Base-by-base conservation (phyloP, 2,113 vertebrate species). In the Sylvietta virens region DNA sequence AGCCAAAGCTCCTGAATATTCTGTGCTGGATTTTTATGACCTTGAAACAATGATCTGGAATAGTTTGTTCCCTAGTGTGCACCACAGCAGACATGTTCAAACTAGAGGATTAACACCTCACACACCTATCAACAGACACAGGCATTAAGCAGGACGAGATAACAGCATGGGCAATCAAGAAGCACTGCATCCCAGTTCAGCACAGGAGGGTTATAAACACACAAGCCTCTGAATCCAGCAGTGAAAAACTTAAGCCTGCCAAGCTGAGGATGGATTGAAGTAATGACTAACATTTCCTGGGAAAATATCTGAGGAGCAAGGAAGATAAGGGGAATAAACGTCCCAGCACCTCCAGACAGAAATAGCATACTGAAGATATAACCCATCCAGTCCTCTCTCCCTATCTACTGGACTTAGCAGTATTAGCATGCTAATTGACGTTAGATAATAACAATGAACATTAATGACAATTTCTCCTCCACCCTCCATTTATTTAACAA, bases 61-160 rank as follows among this genome's bases (percentile, higher is more conserved):
- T 86, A 81, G 70, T 65, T 60, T 42, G 62, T 42, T 96, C 81
- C 93, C 95, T 61, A 47, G 78, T 3, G 71, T 44, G 91, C 93
- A 69, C 91, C 72, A 48, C 69, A 76, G 86, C 74, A 94, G 93
- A 91, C 79, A 82, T 80, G 79, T 85, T 96, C 81, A 83, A 94
- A 90, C 81, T 30, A 86, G 82, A 91, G 95, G 95, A 97, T 97
- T 97, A 97, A 95, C 95, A 97, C 95, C 90, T 97, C 97, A 92
- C 90, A 93, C 94, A 97, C 97, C 97, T 96, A 97, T 94, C 97
- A 97, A 95, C 93, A 97, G 92, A 94, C 93, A 96, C 71, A 96
- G 88, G 84, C 94, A 90, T 94, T 95, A 97, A 85, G 87, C 94
- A 87, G 88, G 92, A 95, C 7, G n/a, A 97, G 97, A 97, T 96